These are phyloP conservation scores for Lytechinus pictus DNA, from an alignment of 35 echinoderm and acorn worm genomes.

Conservation along the genomic window DNA sequence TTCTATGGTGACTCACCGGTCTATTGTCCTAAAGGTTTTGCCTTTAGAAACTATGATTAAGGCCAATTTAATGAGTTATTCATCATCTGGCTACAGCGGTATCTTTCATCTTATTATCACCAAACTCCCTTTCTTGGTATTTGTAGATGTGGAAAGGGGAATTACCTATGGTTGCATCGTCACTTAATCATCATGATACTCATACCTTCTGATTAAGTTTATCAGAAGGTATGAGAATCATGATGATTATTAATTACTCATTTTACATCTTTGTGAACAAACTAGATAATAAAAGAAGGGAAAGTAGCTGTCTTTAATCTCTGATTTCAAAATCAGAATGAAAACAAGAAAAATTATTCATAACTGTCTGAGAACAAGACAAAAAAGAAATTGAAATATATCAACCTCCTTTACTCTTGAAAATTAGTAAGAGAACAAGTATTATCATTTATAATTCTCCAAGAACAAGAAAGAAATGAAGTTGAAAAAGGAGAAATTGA, in stretches of 20 bases:
- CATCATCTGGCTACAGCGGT: neutral
- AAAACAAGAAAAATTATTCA: no score
- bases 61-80: conserved; percentile 5
- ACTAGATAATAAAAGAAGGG: no score
- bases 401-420: no score
- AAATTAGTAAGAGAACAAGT: no score
- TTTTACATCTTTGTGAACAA: no score
- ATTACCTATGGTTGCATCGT: neutral
- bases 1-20: neutral
- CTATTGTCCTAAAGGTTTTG: conserved; percentile 4
- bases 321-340: no score
- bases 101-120: neutral
- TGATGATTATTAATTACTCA: no score
- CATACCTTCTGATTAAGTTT: no score
- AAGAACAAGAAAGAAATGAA: neutral
- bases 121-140: neutral
- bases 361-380: no score
- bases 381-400: no score
- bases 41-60: neutral
- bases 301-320: no score
- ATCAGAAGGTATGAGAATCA: no score
- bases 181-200: neutral
- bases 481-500: neutral
- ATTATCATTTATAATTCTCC: neutral
- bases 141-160: neutral